A percentile compares a stretch with the other conserved stretches of the same genome.
These are phyloP conservation scores for Mythimna impura DNA, from an alignment of 2,888 invertebrate genomes.

Conservation along the genomic window DNA sequence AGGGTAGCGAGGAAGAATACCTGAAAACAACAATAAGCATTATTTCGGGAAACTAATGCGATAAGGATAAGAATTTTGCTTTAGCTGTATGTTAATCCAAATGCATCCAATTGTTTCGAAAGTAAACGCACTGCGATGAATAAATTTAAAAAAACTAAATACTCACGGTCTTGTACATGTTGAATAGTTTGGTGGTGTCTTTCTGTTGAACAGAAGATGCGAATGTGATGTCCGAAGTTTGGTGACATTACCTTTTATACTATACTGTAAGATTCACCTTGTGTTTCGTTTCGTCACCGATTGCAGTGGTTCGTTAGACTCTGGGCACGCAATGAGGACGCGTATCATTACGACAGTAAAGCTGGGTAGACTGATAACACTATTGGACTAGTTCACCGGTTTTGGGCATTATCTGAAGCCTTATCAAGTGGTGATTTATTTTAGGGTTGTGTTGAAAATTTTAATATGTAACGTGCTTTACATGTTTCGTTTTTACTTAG, in stretches of 20 bases:
- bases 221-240: constrained; percentile 80
- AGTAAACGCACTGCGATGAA: background rate
- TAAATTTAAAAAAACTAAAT: constrained; percentile 1
- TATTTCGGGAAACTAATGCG: background rate
- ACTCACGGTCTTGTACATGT: constrained; percentile 86
- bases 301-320: constrained; percentile 80
- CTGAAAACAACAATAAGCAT: constrained; percentile 66
- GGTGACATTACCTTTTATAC: constrained; percentile 88
- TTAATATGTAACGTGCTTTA: background rate
- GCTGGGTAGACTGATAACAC: constrained; percentile 74
- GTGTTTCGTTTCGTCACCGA: constrained; percentile 83
- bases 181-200: constrained; percentile 73
- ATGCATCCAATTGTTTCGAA: background rate
- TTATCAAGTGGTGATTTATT: constrained; percentile 32
- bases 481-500: background rate
- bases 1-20: constrained; percentile 80
- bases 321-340: constrained; percentile 85
- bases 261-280: constrained; percentile 87
- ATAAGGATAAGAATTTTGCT: background rate
- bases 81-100: background rate
- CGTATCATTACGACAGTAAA: constrained; percentile 78
- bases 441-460: background rate
- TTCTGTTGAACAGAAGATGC: constrained; percentile 79
- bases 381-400: constrained; percentile 68
- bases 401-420: constrained; percentile 66